Percentiles rank a stretch among this genome's conserved stretches.
These are phyloP conservation scores for Argyresthia albistria DNA, from an alignment of 2,888 invertebrate genomes.

Conservation along the genomic window DNA sequence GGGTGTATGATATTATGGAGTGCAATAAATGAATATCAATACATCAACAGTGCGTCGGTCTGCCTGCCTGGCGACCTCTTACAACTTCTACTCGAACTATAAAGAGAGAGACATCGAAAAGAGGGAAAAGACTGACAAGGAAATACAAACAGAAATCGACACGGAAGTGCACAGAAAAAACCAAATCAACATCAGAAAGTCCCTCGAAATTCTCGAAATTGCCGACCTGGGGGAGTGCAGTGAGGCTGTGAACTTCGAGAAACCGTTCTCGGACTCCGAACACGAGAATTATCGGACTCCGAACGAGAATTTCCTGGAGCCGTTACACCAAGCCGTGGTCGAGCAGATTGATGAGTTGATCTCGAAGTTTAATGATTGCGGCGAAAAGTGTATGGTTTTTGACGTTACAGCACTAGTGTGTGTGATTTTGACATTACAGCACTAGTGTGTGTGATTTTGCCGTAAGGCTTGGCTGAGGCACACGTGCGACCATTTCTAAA, in stretches of 20 bases:
- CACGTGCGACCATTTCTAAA: too few relatives aligned
- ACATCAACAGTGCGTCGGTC: not conserved
- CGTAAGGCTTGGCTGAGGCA: too few relatives aligned
- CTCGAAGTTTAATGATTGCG: slow-evolving; percentile 22
- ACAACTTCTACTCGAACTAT: not conserved
- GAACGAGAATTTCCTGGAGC: slow-evolving; percentile 45
- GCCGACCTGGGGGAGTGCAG: slow-evolving; percentile 26
- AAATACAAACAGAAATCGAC: not conserved
- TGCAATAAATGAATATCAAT: too few relatives aligned
- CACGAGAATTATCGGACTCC: slow-evolving; percentile 50
- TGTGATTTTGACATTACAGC: too few relatives aligned
- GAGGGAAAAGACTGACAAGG: not conserved
- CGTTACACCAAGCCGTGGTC: slow-evolving; percentile 42
- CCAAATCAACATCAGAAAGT: slow-evolving; percentile 32
- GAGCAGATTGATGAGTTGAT: slow-evolving; percentile 59
- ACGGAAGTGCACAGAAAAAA: slow-evolving; percentile 22
- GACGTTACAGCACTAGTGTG: too few relatives aligned
- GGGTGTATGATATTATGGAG: too few relatives aligned
- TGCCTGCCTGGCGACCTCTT: not conserved
- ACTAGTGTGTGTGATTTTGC: too few relatives aligned
- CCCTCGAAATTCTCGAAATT: slow-evolving; percentile 45
- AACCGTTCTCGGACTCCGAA: slow-evolving; percentile 37
- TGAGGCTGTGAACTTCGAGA: slow-evolving; percentile 49
- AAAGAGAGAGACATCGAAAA: not conserved
- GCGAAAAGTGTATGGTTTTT: not conserved